Base-by-base conservation (phyloP, 2,113 vertebrate genomes). In the Accipiter virgatus region DNA sequence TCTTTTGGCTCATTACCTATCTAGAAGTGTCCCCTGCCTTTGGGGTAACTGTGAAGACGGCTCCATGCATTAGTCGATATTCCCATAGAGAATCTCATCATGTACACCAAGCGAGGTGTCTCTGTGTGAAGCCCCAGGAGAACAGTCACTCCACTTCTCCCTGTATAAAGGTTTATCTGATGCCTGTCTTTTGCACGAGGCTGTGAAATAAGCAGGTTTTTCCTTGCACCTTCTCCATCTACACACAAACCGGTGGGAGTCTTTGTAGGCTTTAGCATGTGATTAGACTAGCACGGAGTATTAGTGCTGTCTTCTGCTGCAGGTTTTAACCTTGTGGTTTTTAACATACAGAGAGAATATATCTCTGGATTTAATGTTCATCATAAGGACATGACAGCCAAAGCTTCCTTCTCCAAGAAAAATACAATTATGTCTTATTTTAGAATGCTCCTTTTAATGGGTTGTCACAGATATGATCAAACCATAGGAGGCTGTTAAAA, bases 401-500 rank as follows among this genome's bases (percentile, higher is more conserved):
- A 90, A 86, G 61, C 58, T 72, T 81, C 45, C 52, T 79, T 77
- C 68, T 90, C 68, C 45, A 78, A 81, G 85, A 82, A 93, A 90
- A 95, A 88, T 48, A 80, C 18, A 79, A 50, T 93, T 92, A 90
- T 32, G 34, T 53, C n/a, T 87, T 45, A 26, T 52, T 29, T 80
- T 59, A 91, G 82, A 96, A 81, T 86, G 66, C 59, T 78, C 58
- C 84, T 91, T 79, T 77, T 66, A 90, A 75, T 38, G 23, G 40
- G n/a, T 85, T 84, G 45, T 61, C 91, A 91, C 19, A 88, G 48
- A 61, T 53, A 72, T 17, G 52, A 79, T 79, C 26, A 61, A 73
- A 50, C 56, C 70, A 78, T 58, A 81, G 63, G 45, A 81, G 20
- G 32, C 1, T 96, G 55, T 93, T 93, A 96, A 95, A 96, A 89